phyloP scores from a whole-genome alignment of 1,140 invertebrate genomes.

The Pseudoatta argentina region DNA sequence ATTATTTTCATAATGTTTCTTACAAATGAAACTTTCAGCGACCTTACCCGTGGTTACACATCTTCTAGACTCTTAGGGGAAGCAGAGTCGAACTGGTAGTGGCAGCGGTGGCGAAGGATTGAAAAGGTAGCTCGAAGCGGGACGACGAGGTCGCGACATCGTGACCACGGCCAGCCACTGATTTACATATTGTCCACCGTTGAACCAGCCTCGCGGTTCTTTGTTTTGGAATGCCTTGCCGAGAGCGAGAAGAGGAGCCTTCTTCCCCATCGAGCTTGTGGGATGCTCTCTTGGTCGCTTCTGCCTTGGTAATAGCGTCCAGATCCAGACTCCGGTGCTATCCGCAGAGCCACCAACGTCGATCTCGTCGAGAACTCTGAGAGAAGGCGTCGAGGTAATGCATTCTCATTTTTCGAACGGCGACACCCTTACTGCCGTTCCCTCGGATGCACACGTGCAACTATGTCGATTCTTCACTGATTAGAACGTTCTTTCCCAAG shows the following conservation, averaged over 20 bases:
- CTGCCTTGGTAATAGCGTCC: constrained; percentile 83
- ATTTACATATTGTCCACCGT: constrained; percentile 86
- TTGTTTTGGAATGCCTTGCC: constrained; percentile 85
- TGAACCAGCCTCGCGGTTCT: constrained; percentile 82
- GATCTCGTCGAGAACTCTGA: constrained; percentile 77
- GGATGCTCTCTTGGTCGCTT: constrained; percentile 64
- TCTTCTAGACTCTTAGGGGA: constrained; percentile 80
- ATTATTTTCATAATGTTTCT: constrained; percentile 17
- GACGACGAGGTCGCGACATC: constrained; percentile 85
- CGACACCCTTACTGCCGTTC: constrained; percentile 66
- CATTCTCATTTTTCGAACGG: constrained; percentile 78
- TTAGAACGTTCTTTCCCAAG: constrained; percentile 61
- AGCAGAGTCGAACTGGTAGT: constrained; percentile 73
- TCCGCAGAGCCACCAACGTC: constrained; percentile 83
- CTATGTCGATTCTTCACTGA: constrained; percentile 56
- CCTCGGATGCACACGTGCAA: constrained; percentile 29
- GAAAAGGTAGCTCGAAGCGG: constrained; percentile 80
- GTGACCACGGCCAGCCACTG: constrained; percentile 85
- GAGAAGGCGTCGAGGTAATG: constrained; percentile 76
- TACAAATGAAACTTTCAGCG: neutral
- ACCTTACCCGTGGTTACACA: constrained; percentile 80
- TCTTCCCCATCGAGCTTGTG: constrained; percentile 57
- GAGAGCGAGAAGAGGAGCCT: constrained; percentile 77
- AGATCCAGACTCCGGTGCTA: constrained; percentile 82
- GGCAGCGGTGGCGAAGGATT: constrained; percentile 80